phyloP scores from a whole-genome alignment of 2,888 invertebrate species.

The Andrena chrysosceles region DNA sequence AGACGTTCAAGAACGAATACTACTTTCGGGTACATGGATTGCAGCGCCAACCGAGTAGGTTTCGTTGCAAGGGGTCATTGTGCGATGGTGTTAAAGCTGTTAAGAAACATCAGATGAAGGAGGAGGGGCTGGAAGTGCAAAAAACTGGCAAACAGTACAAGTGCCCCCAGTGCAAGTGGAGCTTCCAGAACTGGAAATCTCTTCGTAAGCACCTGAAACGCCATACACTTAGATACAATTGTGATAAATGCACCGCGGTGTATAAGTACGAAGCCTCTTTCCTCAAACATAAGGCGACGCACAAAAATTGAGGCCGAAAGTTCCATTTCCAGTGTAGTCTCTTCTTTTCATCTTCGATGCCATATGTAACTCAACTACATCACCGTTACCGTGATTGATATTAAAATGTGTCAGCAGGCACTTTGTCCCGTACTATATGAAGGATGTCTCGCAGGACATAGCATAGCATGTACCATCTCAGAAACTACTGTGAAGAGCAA shows the following conservation, averaged over 20 bases:
- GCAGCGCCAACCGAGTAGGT: neutral
- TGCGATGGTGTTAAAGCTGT: too few relatives aligned
- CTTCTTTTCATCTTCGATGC: neutral
- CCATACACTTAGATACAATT: constrained; percentile 19
- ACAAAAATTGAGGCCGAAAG: constrained; percentile 7
- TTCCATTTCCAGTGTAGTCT: neutral
- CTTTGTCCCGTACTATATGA: too few relatives aligned
- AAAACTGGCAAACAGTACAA: constrained; percentile 7
- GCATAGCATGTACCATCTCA: too few relatives aligned
- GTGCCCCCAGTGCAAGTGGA: constrained; percentile 38
- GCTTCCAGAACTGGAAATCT: neutral
- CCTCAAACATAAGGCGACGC: constrained; percentile 31
- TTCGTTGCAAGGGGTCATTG: neutral
- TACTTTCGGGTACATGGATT: constrained; percentile 10
- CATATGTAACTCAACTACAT: neutral
- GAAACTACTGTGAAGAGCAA: too few relatives aligned
- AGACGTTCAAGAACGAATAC: constrained; percentile 12
- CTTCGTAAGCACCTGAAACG: constrained; percentile 32
- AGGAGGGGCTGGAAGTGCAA: neutral
- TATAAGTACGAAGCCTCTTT: constrained; percentile 47
- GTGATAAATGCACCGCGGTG: constrained; percentile 23
- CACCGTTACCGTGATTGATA: neutral
- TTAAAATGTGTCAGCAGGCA: too few relatives aligned
- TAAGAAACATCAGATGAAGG: too few relatives aligned
- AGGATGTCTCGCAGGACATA: too few relatives aligned